Evolutionary conservation across 2,113 vertebrate species (phyloP), one percentile per base, ranked within the genome.

Genomic region (Salvelinus sp.): DNA sequence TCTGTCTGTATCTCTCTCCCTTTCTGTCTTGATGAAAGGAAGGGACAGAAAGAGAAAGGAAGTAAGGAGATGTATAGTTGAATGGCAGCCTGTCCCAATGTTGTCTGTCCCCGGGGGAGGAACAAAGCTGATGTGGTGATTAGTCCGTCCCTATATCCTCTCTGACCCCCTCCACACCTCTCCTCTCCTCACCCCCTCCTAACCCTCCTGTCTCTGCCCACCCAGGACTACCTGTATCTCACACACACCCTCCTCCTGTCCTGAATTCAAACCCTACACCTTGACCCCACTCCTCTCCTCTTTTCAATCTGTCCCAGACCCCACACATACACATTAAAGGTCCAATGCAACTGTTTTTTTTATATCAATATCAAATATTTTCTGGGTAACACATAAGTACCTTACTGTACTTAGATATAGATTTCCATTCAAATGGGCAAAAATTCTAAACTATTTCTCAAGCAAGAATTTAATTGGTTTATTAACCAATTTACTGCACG

Each of bases 1-100:
- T 73, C 71, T 9, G 25, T 38, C 7, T 25, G 48, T 74, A 7
- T 50, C 10, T 62, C n/a, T 62, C n/a, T 23, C 67, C 50, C 50
- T 48, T 68, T 78, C 57, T 54, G 65, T 71, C 70, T 78, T 78
- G 72, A 63, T 78, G 67, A 57, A 76, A 66, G 70, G 28, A 4
- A 72, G 30, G 30, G 75, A 70, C 22, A 69, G 57, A 76, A 10
- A 58, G 25, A 69, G 20, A 14, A n/a, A 18, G 64, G 20, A 33
- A 54, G 4, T 69, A 69, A 47, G 20, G 62, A 16, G 48, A 33
- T 13, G 30, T 65, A 23, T 27, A 28, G 69, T 63, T 82, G 62
- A 82, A 76, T 70, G 25, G 5, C 54, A 74, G 44, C 50, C 12
- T 6, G 1, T n/a, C 50, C 27, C 70, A 48, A 30, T 67, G 28